These are phyloP conservation scores for Vanessa tameamea DNA, from an alignment of 1,140 invertebrate genomes.

Conservation along the genomic window DNA sequence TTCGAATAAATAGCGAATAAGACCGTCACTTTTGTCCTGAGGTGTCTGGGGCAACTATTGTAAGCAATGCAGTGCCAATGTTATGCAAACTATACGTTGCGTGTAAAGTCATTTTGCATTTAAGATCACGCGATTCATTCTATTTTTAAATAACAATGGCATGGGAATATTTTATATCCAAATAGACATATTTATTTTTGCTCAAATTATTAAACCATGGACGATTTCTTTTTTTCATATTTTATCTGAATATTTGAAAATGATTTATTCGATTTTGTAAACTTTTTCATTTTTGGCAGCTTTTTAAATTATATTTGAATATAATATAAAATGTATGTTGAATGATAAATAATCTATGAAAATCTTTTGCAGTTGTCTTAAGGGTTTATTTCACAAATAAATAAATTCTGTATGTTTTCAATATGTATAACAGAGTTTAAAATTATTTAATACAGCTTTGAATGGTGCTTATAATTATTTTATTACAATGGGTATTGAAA, in stretches of 20 bases:
- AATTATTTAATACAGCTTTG: conserved; percentile 2
- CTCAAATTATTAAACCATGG: background rate
- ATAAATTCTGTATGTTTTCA: too few species aligned
- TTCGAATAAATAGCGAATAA: too few species aligned
- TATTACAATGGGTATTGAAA: too few species aligned
- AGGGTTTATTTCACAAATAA: conserved; percentile 3
- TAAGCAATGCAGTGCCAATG: background rate
- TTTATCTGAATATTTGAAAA: conserved; percentile 5
- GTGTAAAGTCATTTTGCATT: conserved; percentile 1
- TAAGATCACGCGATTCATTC: background rate
- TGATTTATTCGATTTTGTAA: conserved; percentile 3
- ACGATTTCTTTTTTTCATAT: background rate
- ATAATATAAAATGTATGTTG: background rate
- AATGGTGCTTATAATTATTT: background rate
- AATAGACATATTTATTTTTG: conserved; percentile 5
- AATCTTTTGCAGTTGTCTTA: background rate
- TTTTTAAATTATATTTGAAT: conserved; percentile 25
- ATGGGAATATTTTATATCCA: background rate
- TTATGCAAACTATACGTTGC: background rate
- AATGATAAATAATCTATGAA: background rate
- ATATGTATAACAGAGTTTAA: background rate
- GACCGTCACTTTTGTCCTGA: background rate
- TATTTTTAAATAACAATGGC: background rate
- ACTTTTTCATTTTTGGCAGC: background rate
- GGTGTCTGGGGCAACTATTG: background rate